Evolutionary conservation across 2,113 vertebrate genomes (phyloP), one percentile per base, ranked within the genome.

Genomic region (Himantopus leucocephalus): DNA sequence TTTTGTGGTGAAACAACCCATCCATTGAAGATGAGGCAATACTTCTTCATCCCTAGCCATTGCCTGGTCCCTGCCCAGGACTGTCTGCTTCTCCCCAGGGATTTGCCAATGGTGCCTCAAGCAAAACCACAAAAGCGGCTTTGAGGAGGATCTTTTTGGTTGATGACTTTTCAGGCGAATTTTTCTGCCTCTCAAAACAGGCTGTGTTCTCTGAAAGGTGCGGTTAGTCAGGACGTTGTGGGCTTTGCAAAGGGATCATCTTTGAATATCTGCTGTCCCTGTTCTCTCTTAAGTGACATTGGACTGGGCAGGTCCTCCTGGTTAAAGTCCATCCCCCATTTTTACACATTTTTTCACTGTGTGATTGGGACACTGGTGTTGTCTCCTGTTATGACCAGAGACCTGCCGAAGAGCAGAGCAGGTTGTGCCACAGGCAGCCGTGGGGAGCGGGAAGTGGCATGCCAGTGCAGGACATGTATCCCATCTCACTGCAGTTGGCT

Each of bases 401-500:
- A 63, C 10, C 12, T 53, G 45, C 53, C 71, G 70, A 89, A 32
- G 50, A 71, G 21, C 0, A 3, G 48, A 90, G 64, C 35, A 47
- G 47, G 37, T 41, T n/a, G 6, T 1, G 1, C 23, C 0, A 0
- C 14, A 8, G 64, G 21, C 43, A 34, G 20, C 18, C 4, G 1
- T 17, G 37, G 16, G 32, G 29, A 90, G 63, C 0, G 6, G 39
- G 26, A 77, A 62, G n/a, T 2, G 1, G 32, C 6, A 3, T 84
- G 73, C 20, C 0, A 1, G 23, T 34, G 60, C 27, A n/a, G 71
- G 47, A 75, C 18, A 4, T 6, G 0, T 7, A 63, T 45, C 63
- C 35, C 37, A 86, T 35, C 18, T 75, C 0, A 0, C 29, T 1
- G 1, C 50, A 76, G 34, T 32, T 3, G 5, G 12, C 30, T 55